Base-by-base conservation (phyloP, 2,888 invertebrate genomes). In the Heliconius hortense region DNA sequence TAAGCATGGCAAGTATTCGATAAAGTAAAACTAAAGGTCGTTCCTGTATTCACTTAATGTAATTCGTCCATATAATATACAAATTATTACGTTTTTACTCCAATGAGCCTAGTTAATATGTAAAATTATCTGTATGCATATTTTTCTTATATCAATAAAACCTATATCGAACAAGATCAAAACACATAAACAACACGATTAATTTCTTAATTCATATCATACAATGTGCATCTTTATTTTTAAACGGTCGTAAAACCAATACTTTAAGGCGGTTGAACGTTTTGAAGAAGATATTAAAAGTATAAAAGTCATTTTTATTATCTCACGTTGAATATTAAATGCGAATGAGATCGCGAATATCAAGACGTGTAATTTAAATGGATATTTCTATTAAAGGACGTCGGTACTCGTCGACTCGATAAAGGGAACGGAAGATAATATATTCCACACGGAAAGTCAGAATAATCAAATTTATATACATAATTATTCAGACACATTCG, bases 321-420 rank as follows among this genome's bases (percentile, higher is more conserved):
- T 71, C 71, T 62, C 60, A 62, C 60, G 64, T 64, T 66, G 48
- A 70, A 71, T 70, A 67, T 76, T 67, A 71, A 74, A 67, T 67
- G 71, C 24, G 63, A 74, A 74, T 69, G 63, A 48, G 63, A 53
- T 63, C 69, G 63, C 69, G 68, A 70, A 53, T 76, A 70, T 70
- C 62, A 71, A n/a, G 56, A 48, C n/a, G 56, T 48, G 67, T 77
- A 71, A 68, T 72, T 72, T 62, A 71, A 74, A 74, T 77, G 62
- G 67, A 72, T 68, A 67, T 72, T 74, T 76, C 72, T 76, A 76
- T 76, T 76, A 72, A 56, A 63, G 74, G 31, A 63, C 71, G 71
- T 43, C 60, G 71, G 71, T 71, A 62, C 60, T 62, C 71, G 43
- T 71, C 60, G 59, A 60, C 43, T 71, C 60, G 39, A 62, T 71